Conservation (phyloP, 2,797 vertebrate species). For the Chloroceryle inda region DNA sequence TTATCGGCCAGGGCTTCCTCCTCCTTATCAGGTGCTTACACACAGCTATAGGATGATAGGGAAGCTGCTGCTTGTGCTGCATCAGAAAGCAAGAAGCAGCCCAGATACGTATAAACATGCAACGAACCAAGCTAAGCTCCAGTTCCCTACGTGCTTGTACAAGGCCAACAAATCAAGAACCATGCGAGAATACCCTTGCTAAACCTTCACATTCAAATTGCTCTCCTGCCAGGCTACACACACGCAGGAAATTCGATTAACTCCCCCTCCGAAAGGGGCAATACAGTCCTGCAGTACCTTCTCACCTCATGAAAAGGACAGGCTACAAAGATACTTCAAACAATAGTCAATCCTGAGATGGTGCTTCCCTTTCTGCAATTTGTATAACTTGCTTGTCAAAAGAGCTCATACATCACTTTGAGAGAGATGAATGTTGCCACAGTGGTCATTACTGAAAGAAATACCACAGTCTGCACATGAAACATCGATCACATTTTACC, state of each 20-base stretch:
- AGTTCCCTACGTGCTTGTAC: not conserved
- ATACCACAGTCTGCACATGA: not conserved
- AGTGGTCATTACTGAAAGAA: not conserved
- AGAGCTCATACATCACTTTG: not conserved
- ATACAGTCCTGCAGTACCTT: not conserved
- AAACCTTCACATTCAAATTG: not conserved
- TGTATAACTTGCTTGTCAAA: not conserved
- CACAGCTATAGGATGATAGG: not conserved
- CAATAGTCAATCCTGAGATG: not conserved
- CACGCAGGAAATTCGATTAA: not conserved
- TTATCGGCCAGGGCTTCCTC: conserved; percentile 38
- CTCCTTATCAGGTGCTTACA: conserved; percentile 52
- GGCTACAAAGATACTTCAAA: not conserved
- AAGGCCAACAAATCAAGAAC: not conserved
- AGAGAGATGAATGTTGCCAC: not conserved
- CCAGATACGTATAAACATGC: rapidly evolving
- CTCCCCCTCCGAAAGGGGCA: not conserved
- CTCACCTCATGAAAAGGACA: not conserved
- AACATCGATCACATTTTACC: not conserved
- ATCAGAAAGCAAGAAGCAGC: not conserved
- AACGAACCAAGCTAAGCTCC: not conserved
- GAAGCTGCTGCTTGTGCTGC: not conserved
- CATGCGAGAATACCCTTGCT: not conserved
- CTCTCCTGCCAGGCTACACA: not conserved
- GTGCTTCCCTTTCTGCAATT: not conserved